Evolutionary conservation across 2,888 invertebrate genomes (phyloP).

Genomic region (Diploptera punctata): DNA sequence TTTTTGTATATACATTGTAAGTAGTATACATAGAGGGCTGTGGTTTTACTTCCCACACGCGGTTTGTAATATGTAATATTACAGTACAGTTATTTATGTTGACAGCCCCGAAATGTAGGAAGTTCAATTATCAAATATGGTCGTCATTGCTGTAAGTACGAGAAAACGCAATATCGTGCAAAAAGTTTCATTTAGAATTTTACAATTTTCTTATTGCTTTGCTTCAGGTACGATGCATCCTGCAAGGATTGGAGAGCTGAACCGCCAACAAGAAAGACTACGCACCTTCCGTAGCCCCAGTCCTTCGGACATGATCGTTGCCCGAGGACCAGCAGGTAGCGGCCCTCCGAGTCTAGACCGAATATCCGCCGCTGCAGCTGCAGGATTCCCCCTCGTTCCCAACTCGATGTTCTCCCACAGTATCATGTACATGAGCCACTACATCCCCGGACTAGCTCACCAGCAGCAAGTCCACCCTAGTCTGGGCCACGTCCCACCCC

Average conservation of each 20-base stretch:
- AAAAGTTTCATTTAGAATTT: no score
- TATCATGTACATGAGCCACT: constrained; percentile 92
- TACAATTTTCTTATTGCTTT: not conserved
- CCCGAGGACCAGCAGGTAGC: constrained; percentile 35
- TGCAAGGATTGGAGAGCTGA: constrained; percentile 61
- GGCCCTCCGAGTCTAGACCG: constrained; percentile 47
- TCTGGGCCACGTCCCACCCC: constrained; percentile 19
- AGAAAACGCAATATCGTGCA: no score
- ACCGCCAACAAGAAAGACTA: constrained; percentile 48
- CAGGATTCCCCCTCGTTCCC: constrained; percentile 77
- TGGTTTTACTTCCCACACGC: no score
- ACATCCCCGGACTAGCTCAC: constrained; percentile 66
- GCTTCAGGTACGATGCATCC: constrained; percentile 49
- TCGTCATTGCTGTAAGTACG: no score
- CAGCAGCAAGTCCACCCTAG: constrained; percentile 15
- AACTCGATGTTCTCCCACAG: constrained; percentile 90
- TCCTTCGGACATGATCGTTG: constrained; percentile 45
- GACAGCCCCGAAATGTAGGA: no score
- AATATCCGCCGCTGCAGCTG: constrained; percentile 57
- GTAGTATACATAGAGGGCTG: no score
- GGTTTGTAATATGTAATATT: no score
- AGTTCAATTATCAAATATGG: no score
- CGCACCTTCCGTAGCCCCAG: constrained; percentile 47
- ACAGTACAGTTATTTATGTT: no score
- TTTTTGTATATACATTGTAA: no score